phyloP scores from a whole-genome alignment of 2,888 invertebrate genomes.

The Tridacna crocea region DNA sequence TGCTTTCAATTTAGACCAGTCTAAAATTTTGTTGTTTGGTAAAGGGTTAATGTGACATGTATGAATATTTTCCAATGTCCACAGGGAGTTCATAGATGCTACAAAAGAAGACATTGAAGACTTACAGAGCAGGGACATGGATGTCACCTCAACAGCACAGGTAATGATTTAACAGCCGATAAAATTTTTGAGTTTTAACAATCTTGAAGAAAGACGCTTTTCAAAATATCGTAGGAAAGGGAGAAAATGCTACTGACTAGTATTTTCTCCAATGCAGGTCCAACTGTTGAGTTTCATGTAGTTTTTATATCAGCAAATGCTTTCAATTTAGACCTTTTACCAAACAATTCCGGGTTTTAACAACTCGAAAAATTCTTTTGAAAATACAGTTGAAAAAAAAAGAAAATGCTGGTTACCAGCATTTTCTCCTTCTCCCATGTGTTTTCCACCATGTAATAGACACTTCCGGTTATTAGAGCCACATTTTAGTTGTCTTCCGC shows the following conservation, averaged over 20 bases:
- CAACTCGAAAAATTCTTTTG: not conserved
- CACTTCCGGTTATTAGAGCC: no score
- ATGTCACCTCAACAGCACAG: slow-evolving; percentile 75
- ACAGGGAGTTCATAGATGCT: slow-evolving; percentile 76
- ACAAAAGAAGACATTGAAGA: slow-evolving; percentile 77
- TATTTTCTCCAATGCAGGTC: not conserved
- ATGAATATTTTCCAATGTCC: no score
- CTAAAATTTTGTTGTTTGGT: not conserved
- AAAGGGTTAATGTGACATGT: not conserved
- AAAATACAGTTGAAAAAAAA: not conserved
- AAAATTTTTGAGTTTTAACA: no score
- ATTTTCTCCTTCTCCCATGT: no score
- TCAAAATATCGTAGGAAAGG: not conserved
- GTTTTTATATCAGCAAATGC: not conserved
- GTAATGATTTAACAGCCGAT: slow-evolving; percentile 37
- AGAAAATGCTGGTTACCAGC: not conserved
- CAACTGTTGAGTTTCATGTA: not conserved
- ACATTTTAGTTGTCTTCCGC: no score
- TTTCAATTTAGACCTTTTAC: not conserved
- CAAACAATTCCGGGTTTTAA: no score
- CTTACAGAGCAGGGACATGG: slow-evolving; percentile 68
- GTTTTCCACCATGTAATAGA: no score
- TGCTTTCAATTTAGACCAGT: no score
- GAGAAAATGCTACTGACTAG: not conserved
- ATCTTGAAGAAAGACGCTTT: not conserved